These are phyloP conservation scores for Lasioglossum morio DNA, from an alignment of 2,888 invertebrate genomes.

Conservation along the genomic window DNA sequence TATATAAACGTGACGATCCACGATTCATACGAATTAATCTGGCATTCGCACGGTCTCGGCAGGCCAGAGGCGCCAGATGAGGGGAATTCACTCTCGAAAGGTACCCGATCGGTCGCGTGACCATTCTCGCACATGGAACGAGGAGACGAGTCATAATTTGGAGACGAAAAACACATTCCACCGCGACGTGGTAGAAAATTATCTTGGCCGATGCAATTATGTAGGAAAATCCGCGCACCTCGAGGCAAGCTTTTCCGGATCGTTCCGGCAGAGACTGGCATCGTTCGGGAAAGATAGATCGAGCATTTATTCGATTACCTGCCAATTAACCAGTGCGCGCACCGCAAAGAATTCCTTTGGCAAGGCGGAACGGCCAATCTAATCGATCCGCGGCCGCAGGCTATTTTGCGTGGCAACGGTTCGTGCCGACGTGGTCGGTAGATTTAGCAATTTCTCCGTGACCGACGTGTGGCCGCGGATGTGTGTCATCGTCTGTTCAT, in stretches of 20 bases:
- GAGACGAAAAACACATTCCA: background rate
- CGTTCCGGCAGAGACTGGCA: background rate
- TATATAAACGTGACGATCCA: background rate
- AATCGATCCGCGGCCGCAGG: constrained; percentile 62
- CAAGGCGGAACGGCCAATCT: constrained; percentile 42
- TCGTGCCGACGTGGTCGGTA: constrained; percentile 30
- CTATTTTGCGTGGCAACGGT: constrained; percentile 55
- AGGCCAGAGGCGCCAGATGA: background rate
- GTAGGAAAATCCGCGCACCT: constrained; percentile 12
- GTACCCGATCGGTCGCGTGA: too few species aligned
- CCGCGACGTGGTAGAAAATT: background rate
- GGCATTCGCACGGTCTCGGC: background rate
- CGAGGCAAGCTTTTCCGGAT: constrained; percentile 4
- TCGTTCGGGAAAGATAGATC: constrained; percentile 24
- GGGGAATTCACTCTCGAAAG: too few species aligned
- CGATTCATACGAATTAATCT: background rate
- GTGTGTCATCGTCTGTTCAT: constrained; percentile 34
- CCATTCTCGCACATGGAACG: too few species aligned
- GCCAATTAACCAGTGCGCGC: constrained; percentile 52
- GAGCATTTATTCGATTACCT: constrained; percentile 58
- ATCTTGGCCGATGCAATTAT: background rate
- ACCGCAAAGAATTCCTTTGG: constrained; percentile 62
- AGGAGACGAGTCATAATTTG: too few species aligned
- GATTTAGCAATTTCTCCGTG: constrained; percentile 59
- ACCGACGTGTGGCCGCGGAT: constrained; percentile 37